Percentiles rank a stretch among this genome's conserved stretches.
phyloP scores from a whole-genome alignment of 1,140 invertebrate genomes.

The Zophobas atratus region DNA sequence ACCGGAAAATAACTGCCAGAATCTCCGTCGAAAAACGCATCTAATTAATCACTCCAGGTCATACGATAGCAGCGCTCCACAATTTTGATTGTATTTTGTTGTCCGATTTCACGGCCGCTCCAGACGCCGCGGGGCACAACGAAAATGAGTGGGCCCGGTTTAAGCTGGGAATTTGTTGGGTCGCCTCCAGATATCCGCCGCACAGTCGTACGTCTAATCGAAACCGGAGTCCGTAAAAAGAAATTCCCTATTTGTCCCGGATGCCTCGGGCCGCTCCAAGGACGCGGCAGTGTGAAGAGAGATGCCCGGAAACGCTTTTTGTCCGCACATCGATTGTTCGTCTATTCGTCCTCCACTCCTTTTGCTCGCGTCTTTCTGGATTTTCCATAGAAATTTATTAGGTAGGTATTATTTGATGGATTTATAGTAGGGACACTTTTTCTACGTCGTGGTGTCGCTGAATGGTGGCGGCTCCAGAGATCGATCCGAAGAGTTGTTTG shows the following conservation, averaged over 20 bases:
- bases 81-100: too few species aligned
- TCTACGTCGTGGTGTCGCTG: background rate
- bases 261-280: constrained; percentile 30
- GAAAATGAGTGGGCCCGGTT: constrained; percentile 35
- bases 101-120: background rate
- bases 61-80: too few species aligned
- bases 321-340: constrained; percentile 33
- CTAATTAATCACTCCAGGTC: too few species aligned
- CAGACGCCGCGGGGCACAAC: constrained; percentile 1
- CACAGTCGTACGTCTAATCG: constrained; percentile 20
- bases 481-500: too few species aligned
- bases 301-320: constrained; percentile 39
- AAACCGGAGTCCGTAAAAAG: constrained; percentile 32
- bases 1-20: constrained; percentile 24
- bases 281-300: constrained; percentile 18
- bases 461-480: too few species aligned
- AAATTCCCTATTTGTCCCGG: constrained; percentile 32
- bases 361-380: constrained; percentile 20
- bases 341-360: constrained; percentile 11
- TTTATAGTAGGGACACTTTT: constrained; percentile 20
- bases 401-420: constrained; percentile 37
- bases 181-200: constrained; percentile 40
- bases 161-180: constrained; percentile 29
- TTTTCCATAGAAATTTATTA: constrained; percentile 30
- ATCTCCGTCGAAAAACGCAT: background rate